These are phyloP conservation scores for Lasioglossum morio DNA, from an alignment of 2,888 invertebrate genomes.

Conservation along the genomic window DNA sequence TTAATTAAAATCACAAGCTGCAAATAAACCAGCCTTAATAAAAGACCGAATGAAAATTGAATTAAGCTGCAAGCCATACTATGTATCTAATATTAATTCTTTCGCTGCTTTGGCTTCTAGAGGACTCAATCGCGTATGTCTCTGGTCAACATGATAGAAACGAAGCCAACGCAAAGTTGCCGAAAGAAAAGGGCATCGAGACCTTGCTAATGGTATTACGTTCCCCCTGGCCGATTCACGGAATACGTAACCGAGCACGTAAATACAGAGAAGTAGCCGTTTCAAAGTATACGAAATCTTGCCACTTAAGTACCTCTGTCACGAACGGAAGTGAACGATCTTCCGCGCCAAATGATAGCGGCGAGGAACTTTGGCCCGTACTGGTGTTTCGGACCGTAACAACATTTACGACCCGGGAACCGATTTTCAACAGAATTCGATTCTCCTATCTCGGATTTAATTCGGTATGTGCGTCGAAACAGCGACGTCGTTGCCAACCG, in stretches of 20 bases:
- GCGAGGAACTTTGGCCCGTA: slow-evolving; percentile 21
- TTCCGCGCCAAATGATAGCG: slow-evolving; percentile 42
- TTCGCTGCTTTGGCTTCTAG: not conserved
- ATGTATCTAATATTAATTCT: not conserved
- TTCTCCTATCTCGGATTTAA: slow-evolving; percentile 2
- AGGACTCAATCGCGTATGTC: not conserved
- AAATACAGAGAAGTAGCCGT: slow-evolving; percentile 38
- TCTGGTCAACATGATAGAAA: not conserved
- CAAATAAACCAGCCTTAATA: not conserved
- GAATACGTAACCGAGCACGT: slow-evolving; percentile 40
- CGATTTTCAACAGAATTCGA: slow-evolving; percentile 19
- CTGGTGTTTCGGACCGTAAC: slow-evolving; percentile 13
- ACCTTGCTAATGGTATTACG: slow-evolving; percentile 34
- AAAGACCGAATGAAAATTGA: not conserved
- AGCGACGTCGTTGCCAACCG: not conserved
- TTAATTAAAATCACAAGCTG: not conserved
- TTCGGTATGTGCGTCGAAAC: not conserved
- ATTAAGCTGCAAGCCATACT: not conserved
- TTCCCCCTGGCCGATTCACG: slow-evolving; percentile 31
- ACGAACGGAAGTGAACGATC: slow-evolving; percentile 48
- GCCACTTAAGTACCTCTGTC: slow-evolving; percentile 51
- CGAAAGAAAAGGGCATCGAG: slow-evolving; percentile 21
- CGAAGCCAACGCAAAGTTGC: slow-evolving; percentile 4
- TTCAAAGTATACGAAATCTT: slow-evolving; percentile 43
- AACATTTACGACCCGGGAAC: slow-evolving; percentile 12